Evolutionary conservation across 2,888 invertebrate species (phyloP), one percentile per base, ranked within the genome.

Genomic region (Marronus borbonicus): DNA sequence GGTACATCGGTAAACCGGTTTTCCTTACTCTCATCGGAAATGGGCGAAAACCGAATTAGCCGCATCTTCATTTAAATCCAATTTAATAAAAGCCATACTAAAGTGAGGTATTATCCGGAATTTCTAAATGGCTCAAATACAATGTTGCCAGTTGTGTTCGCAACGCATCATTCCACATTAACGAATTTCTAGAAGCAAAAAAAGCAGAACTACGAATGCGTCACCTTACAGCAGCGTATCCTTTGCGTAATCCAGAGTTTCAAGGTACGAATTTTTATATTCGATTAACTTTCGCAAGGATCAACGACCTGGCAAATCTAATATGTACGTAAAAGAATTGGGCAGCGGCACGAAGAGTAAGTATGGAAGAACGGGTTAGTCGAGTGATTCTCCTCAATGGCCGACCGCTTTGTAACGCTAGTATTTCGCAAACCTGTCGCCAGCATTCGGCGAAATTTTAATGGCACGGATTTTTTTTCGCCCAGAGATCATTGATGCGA

Each of bases 231-330:
- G 44, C 44, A 12, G 12, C 8, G 55, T 55, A 14, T n/a, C 17
- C n/a, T 55, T 55, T 55, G 20, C 55, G 55, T 20, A n/a, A 55
- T n/a, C n/a, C 14, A 17, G n/a, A 55, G 62, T 62, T 68, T 50
- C 50, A 50, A 68, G 68, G 44, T 68, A 50, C 68, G 68, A 68
- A 68, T 68, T 68, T 68, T 68, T 68, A 68, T 68, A 68, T 68
- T 68, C 50, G 68, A 68, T 68, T 68, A 68, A 68, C 68, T 68
- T 68, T 68, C 68, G 68, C 68, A 24, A 24, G 50, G 68, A 68
- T 68, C 68, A 68, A 50, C 39, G 68, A 68, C 68, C 68, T 28
- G 50, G 28, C 20, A 68, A 68, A 68, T 68, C 68, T 50, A 68
- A 68, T 49, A 50, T 58, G 55, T 52, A 50, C 68, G 50, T 49